A percentile compares a stretch with the other conserved stretches of the same genome.
These are phyloP conservation scores for Trypoxylon attenuatum DNA, from an alignment of 2,888 invertebrate species.

Conservation along the genomic window DNA sequence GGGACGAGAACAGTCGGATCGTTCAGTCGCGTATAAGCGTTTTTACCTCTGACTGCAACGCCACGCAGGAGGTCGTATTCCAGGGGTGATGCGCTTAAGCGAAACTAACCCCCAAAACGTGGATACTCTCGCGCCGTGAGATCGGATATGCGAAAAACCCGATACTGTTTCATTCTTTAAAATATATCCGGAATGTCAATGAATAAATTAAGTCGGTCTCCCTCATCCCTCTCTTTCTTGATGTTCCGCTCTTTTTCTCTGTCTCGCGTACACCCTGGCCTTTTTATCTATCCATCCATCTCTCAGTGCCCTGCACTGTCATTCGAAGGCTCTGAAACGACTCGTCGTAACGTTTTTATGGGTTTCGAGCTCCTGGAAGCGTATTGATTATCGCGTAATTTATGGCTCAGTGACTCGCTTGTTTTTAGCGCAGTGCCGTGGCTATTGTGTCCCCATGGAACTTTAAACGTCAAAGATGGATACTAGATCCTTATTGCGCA, in stretches of 20 bases:
- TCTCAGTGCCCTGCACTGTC: not conserved
- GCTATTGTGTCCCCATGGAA: not conserved
- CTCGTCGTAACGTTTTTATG: slow-evolving; percentile 1
- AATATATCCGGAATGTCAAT: slow-evolving; percentile 53
- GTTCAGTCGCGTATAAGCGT: slow-evolving; percentile 28
- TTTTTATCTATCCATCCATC: not conserved
- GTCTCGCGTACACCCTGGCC: not conserved
- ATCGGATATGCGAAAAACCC: slow-evolving; percentile 43
- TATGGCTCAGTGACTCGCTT: not conserved
- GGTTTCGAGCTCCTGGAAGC: not conserved
- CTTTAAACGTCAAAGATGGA: not conserved
- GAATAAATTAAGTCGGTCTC: slow-evolving; percentile 56
- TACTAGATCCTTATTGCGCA: not conserved
- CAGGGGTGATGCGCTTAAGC: slow-evolving; percentile 45
- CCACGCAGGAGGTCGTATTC: slow-evolving; percentile 12
- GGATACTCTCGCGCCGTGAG: slow-evolving; percentile 32
- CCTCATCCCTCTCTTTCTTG: not conserved
- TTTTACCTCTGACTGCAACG: slow-evolving; percentile 5
- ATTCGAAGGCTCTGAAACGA: not conserved
- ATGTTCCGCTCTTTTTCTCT: not conserved
- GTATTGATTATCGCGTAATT: slow-evolving; percentile 1
- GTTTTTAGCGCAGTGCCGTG: not conserved
- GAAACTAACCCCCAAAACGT: slow-evolving; percentile 33
- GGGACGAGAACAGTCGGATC: no score
- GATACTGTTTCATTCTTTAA: slow-evolving; percentile 54